These are phyloP conservation scores for Lonchura striata DNA, from an alignment of 2,113 vertebrate species.

Conservation along the genomic window DNA sequence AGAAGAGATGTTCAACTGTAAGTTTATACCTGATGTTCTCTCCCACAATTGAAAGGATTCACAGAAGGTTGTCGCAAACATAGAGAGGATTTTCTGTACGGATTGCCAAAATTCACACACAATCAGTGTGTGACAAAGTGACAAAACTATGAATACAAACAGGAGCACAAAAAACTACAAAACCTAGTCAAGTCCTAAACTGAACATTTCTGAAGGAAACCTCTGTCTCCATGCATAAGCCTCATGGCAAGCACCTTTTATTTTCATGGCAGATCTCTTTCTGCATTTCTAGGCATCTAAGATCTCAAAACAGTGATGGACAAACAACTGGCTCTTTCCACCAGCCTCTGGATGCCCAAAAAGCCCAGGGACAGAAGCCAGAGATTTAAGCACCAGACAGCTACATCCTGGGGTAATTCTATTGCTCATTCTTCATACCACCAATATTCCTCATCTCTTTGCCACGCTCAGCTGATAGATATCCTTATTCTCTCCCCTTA, in stretches of 20 bases:
- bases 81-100: rapidly evolving
- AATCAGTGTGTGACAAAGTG: background rate
- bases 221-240: background rate
- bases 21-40: background rate
- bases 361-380: background rate
- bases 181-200: background rate
- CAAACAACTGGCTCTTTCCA: background rate
- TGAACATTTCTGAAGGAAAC: background rate
- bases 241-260: background rate
- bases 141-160: background rate
- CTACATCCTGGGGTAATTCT: background rate
- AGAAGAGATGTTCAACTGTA: background rate
- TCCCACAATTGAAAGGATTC: background rate
- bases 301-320: background rate
- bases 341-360: background rate
- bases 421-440: background rate
- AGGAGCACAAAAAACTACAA: background rate
- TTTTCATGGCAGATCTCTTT: background rate
- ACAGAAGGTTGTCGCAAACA: background rate
- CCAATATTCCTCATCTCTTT: background rate
- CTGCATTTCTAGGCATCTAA: background rate
- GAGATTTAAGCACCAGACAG: background rate
- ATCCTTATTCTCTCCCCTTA: background rate
- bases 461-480: background rate
- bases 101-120: background rate